Evolutionary conservation across 2,113 vertebrate genomes (phyloP).

Genomic region (Petromus typicus): DNA sequence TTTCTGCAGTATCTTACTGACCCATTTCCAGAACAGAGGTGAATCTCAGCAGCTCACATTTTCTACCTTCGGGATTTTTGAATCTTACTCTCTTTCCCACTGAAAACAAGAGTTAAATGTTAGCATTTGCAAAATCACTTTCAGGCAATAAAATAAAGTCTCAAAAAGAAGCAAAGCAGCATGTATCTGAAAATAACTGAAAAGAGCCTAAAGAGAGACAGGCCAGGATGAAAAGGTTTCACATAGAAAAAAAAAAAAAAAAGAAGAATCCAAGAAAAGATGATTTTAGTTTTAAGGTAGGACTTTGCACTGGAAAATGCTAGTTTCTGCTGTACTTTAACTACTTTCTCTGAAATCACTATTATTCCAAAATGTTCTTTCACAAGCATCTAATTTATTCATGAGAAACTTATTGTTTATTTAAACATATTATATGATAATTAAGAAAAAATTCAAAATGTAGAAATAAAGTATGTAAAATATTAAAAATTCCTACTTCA

Average conservation of each 20-base stretch:
- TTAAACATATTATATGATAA: not conserved
- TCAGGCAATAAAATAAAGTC: not conserved
- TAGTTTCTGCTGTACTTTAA: not conserved
- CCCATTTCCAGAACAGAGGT: not conserved
- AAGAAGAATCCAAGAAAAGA: not conserved
- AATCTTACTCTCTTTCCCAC: not conserved
- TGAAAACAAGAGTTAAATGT: not conserved
- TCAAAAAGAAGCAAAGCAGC: not conserved
- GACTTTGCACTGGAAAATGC: not conserved
- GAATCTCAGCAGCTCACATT: not conserved
- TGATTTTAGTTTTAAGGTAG: not conserved
- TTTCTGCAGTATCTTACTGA: not conserved
- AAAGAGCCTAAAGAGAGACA: not conserved
- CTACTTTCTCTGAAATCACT: not conserved
- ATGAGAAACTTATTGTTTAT: not conserved
- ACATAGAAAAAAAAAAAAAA: not conserved
- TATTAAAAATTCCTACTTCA: not conserved
- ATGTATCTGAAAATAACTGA: not conserved
- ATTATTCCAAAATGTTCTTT: not conserved
- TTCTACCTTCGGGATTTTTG: not conserved
- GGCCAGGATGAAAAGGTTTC: not conserved
- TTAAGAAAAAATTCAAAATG: not conserved
- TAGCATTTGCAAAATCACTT: not conserved
- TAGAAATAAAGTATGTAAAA: not conserved
- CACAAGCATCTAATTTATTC: not conserved